Evolutionary conservation across 2,113 vertebrate genomes (phyloP).

Genomic region (Meriones unguiculatus): DNA sequence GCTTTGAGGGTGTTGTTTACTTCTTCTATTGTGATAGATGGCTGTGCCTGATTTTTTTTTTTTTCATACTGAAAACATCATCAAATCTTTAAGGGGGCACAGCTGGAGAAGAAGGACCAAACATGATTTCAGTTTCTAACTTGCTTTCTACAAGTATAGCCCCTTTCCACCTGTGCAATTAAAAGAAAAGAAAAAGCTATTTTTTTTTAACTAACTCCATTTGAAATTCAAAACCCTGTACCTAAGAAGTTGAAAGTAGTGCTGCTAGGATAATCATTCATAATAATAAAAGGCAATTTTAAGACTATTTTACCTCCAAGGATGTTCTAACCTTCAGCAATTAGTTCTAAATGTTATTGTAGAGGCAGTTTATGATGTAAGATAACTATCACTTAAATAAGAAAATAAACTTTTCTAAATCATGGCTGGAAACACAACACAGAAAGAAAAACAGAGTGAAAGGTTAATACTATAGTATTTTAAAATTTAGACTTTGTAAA

Average conservation of each 20-base stretch:
- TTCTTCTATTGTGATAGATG: background rate
- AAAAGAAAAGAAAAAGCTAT: conserved; percentile 39
- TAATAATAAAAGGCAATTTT: conserved; percentile 52
- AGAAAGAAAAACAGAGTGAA: background rate
- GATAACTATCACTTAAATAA: conserved; percentile 46
- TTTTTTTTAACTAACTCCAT: background rate
- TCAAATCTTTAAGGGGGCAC: conserved; percentile 9
- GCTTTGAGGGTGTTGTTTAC: conserved; percentile 18
- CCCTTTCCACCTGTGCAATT: background rate
- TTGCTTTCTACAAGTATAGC: background rate
- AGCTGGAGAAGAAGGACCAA: background rate
- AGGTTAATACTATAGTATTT: conserved; percentile 9
- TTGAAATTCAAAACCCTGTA: background rate
- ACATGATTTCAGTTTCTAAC: background rate
- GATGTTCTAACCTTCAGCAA: background rate
- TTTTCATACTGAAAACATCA: background rate
- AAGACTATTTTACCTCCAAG: conserved; percentile 6
- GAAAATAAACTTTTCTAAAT: conserved; percentile 1
- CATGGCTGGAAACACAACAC: background rate
- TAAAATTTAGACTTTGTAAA: background rate
- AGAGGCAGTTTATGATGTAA: conserved; percentile 27
- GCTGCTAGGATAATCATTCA: background rate
- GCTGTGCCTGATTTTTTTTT: background rate
- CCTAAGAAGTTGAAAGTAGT: conserved; percentile 9
- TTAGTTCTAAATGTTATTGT: conserved; percentile 41